Conservation (phyloP, 2,888 invertebrate genomes). For the Chaitophorus viminalis region DNA sequence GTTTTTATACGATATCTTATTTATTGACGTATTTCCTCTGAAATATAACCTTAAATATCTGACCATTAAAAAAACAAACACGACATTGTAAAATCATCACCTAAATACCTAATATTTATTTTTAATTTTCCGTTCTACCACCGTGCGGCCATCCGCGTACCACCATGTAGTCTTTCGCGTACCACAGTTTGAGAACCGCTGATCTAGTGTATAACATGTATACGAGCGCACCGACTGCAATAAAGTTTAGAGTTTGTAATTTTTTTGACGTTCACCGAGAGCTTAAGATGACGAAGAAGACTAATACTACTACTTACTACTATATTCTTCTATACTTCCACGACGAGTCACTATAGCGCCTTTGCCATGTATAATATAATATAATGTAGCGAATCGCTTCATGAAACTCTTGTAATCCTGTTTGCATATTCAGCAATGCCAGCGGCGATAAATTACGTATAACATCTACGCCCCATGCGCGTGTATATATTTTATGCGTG, state of each 20-base stretch:
- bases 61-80: no score
- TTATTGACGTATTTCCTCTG: no score
- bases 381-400: not conserved
- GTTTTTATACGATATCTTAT: no score
- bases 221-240: not conserved
- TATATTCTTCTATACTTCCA: not conserved
- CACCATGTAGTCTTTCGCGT: no score
- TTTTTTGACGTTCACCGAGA: conserved; percentile 31
- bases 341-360: not conserved
- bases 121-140: no score
- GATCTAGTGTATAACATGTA: no score
- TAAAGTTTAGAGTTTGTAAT: conserved; percentile 2
- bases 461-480: not conserved
- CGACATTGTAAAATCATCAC: no score
- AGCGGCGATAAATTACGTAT: conserved; percentile 34
- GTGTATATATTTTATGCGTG: no score
- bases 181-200: no score
- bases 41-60: no score
- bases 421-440: conserved; percentile 38
- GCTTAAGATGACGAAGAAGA: not conserved
- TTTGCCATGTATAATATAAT: not conserved
- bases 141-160: no score
- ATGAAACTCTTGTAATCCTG: conserved; percentile 43
- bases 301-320: not conserved
- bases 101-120: no score